Percentiles rank a stretch among this genome's conserved stretches.
Conservation (phyloP, 2,888 invertebrate genomes). For the Cheilosia impressa region DNA sequence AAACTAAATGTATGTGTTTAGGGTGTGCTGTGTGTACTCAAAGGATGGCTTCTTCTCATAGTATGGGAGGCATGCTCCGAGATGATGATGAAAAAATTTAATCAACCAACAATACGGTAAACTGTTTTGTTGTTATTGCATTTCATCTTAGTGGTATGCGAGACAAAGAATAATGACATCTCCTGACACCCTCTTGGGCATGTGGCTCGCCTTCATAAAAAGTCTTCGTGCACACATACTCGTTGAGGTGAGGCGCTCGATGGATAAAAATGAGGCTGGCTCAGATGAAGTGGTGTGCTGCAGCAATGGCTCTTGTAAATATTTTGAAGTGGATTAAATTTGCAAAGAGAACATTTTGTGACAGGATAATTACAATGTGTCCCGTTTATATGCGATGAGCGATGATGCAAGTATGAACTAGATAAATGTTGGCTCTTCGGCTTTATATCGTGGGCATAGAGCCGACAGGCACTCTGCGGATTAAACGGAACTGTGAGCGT, state of each 20-base stretch:
- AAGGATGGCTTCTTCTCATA: slow-evolving; percentile 62
- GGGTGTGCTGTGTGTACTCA: slow-evolving; percentile 63
- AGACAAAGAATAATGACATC: slow-evolving; percentile 74
- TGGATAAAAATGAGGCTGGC: slow-evolving; percentile 5
- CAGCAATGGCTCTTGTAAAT: slow-evolving; percentile 53
- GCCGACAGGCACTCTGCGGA: too few species aligned
- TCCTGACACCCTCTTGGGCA: slow-evolving; percentile 55
- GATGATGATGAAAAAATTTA: slow-evolving; percentile 73
- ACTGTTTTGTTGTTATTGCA: slow-evolving; percentile 73
- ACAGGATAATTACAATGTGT: slow-evolving; percentile 78
- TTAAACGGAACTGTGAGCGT: too few species aligned
- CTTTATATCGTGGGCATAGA: background rate
- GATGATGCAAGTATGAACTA: slow-evolving; percentile 27
- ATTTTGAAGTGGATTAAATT: slow-evolving; percentile 74
- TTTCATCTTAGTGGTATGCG: slow-evolving; percentile 50
- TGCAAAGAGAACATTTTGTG: slow-evolving; percentile 76
- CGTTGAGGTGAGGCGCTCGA: slow-evolving; percentile 38
- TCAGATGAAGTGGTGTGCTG: slow-evolving; percentile 33
- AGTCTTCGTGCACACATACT: background rate
- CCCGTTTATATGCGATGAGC: slow-evolving; percentile 10
- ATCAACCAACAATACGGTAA: slow-evolving; percentile 75
- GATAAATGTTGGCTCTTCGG: slow-evolving; percentile 29
- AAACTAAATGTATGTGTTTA: slow-evolving; percentile 72
- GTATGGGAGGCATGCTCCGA: slow-evolving; percentile 15
- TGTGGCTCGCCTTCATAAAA: slow-evolving; percentile 16